phyloP scores from a whole-genome alignment of 2,797 vertebrate species.

The Cuculus canorus region DNA sequence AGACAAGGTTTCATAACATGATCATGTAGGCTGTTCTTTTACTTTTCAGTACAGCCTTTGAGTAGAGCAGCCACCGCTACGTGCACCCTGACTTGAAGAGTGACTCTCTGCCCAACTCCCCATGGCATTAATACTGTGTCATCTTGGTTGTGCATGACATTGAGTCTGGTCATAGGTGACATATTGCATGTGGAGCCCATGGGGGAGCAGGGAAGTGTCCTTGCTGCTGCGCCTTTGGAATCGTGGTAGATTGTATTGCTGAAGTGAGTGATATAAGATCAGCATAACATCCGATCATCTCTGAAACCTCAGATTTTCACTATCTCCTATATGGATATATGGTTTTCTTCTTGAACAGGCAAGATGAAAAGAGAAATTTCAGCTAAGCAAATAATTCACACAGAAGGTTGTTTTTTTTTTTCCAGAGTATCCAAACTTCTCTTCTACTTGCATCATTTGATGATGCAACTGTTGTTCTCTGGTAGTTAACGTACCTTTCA shows the following conservation, averaged over 20 bases:
- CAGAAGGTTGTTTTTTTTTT: neutral
- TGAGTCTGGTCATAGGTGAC: neutral
- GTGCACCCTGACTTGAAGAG: neutral
- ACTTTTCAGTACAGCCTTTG: neutral
- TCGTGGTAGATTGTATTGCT: neutral
- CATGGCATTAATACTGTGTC: neutral
- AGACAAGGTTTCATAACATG: neutral
- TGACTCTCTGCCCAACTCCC: neutral
- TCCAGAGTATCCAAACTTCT: neutral
- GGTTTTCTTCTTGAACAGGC: neutral
- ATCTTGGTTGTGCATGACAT: neutral
- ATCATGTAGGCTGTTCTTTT: neutral
- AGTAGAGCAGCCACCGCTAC: neutral
- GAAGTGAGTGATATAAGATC: neutral
- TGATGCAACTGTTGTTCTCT: neutral
- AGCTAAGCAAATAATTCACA: neutral
- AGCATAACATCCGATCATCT: neutral
- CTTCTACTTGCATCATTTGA: neutral
- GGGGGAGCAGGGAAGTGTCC: neutral
- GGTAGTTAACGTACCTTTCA: neutral
- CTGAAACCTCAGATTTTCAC: neutral
- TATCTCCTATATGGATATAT: neutral
- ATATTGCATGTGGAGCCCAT: neutral
- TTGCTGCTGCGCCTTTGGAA: neutral
- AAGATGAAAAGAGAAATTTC: neutral